A percentile compares a stretch with the other conserved stretches of the same genome.
phyloP scores from a whole-genome alignment of 2,113 vertebrate species.

The Sporophila hypoxantha region DNA sequence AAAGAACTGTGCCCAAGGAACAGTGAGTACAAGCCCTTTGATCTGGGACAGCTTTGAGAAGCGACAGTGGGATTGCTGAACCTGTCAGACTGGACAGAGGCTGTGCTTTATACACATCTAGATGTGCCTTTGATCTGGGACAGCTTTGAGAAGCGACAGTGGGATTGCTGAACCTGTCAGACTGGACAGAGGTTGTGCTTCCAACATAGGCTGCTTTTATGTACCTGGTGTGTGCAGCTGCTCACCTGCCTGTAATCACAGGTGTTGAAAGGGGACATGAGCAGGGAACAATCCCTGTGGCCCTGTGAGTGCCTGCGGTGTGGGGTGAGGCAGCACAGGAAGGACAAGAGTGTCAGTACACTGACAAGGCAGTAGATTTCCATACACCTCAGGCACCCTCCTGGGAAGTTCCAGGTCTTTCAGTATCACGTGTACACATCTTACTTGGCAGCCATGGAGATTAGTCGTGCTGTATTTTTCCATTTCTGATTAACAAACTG shows the following conservation, averaged over 20 bases:
- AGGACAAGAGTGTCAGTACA: not conserved
- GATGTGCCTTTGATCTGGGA: too few species aligned
- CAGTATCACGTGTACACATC: not conserved
- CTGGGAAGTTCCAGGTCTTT: not conserved
- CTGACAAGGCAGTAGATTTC: not conserved
- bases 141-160: fast-evolving
- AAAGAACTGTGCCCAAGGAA: not conserved
- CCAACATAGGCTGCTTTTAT: not conserved
- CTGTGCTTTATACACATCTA: too few species aligned
- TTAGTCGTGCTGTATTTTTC: slow-evolving; percentile 31
- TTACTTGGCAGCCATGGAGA: not conserved
- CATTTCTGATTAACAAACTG: slow-evolving; percentile 25
- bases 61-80: not conserved
- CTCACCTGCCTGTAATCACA: not conserved
- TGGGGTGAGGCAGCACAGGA: not conserved
- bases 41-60: not conserved
- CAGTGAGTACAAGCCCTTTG: not conserved
- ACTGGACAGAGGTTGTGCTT: not conserved
- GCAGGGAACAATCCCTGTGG: not conserved
- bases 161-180: not conserved
- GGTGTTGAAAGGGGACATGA: not conserved
- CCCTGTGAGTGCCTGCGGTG: fast-evolving
- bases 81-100: not conserved
- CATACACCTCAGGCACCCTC: not conserved
- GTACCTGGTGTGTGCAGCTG: not conserved